phyloP scores from a whole-genome alignment of 30 jellyfish, hydroid and myxozoan species.

The Aurelia sp. region DNA sequence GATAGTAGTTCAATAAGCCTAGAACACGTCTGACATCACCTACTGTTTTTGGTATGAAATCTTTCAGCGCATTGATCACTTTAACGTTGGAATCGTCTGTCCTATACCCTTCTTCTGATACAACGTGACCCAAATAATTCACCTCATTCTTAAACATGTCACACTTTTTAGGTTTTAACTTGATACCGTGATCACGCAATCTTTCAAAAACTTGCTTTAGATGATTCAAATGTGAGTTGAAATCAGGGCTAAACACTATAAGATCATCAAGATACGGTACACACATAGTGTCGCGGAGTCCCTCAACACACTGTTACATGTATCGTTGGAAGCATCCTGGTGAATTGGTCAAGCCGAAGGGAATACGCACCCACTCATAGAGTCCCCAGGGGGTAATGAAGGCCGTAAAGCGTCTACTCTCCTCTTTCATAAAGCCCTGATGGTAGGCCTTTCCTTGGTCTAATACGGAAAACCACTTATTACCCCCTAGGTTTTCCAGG shows the following conservation, averaged over 20 bases:
- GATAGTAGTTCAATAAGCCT: slow-evolving; percentile 1
- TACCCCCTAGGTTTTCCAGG: no score
- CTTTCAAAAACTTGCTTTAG: neutral
- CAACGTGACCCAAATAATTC: slow-evolving; percentile 27
- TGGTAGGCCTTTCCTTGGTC: no score
- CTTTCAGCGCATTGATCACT: slow-evolving; percentile 16
- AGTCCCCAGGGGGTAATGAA: no score
- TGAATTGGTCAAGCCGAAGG: neutral
- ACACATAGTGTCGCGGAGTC: slow-evolving; percentile 20
- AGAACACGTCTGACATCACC: slow-evolving; percentile 29
- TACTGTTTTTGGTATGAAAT: neutral
- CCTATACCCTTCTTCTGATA: slow-evolving; percentile 18
- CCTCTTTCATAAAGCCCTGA: no score
- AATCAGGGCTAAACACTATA: slow-evolving; percentile 8
- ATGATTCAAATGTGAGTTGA: slow-evolving; percentile 7
- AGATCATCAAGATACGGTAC: slow-evolving; percentile 19
- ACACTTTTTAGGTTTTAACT: neutral
- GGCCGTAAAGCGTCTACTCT: no score
- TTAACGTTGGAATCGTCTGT: slow-evolving; percentile 6
- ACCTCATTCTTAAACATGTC: neutral
- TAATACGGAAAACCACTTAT: no score
- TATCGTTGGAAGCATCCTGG: slow-evolving; percentile 27
- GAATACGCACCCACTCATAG: neutral
- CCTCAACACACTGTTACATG: slow-evolving; percentile 35
- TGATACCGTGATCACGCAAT: neutral